A percentile compares a stretch with the other conserved stretches of the same genome.
phyloP scores from a whole-genome alignment of 2,888 invertebrate genomes.

The Merodon equestris region DNA sequence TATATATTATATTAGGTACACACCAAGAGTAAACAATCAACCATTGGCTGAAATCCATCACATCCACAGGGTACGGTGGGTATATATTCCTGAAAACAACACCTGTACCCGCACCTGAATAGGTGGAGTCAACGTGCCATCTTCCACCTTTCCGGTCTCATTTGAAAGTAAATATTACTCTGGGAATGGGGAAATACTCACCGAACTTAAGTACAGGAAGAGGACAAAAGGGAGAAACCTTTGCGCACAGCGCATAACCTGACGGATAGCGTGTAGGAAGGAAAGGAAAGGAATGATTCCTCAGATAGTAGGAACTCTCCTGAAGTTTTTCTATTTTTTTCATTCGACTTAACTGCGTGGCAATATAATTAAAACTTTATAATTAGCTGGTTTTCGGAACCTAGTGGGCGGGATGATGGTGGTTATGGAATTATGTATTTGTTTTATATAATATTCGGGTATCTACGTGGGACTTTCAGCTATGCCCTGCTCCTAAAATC shows the following conservation, averaged over 20 bases:
- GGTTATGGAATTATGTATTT: too few relatives aligned
- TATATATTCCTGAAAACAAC: slow-evolving; percentile 20
- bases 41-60: slow-evolving; percentile 47
- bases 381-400: slow-evolving; percentile 24
- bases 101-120: slow-evolving; percentile 62
- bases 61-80: slow-evolving; percentile 23
- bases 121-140: slow-evolving; percentile 57
- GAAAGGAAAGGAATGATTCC: slow-evolving; percentile 14
- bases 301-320: slow-evolving; percentile 32
- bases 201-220: slow-evolving; percentile 17
- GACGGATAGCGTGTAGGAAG: too few relatives aligned
- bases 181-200: slow-evolving; percentile 43
- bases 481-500: too few relatives aligned
- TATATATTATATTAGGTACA: too few relatives aligned
- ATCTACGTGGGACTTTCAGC: too few relatives aligned
- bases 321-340: slow-evolving; percentile 29
- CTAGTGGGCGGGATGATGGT: slow-evolving; percentile 29
- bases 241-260: slow-evolving; percentile 59
- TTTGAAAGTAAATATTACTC: slow-evolving; percentile 44
- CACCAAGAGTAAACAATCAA: slow-evolving; percentile 33
- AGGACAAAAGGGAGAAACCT: slow-evolving; percentile 25
- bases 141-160: slow-evolving; percentile 49
- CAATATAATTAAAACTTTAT: slow-evolving; percentile 38
- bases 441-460: too few relatives aligned
- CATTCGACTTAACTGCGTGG: slow-evolving; percentile 10